These are phyloP conservation scores for Scopus umbretta DNA, from an alignment of 2,113 vertebrate species.

Conservation along the genomic window DNA sequence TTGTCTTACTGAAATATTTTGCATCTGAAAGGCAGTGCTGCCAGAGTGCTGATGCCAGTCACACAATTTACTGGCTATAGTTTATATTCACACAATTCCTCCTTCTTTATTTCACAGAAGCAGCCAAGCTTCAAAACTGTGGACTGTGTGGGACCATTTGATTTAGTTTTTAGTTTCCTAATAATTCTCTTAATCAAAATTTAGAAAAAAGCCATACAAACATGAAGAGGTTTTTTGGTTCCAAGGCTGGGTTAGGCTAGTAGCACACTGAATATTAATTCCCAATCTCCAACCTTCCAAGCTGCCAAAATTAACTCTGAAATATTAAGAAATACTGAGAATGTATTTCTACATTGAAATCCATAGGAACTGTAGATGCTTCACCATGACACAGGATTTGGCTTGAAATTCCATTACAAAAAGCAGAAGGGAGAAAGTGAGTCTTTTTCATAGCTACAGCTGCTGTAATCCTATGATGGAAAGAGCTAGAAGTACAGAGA, in stretches of 20 bases:
- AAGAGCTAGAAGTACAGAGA: not conserved
- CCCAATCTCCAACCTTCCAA: not conserved
- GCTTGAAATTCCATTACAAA: not conserved
- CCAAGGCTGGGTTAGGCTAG: not conserved
- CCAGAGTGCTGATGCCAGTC: not conserved
- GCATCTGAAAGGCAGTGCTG: not conserved
- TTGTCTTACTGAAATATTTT: not conserved
- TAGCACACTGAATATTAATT: not conserved
- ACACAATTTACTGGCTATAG: not conserved
- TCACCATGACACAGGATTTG: not conserved
- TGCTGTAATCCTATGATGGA: not conserved
- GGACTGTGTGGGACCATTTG: not conserved
- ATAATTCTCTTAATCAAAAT: not conserved
- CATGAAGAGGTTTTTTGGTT: not conserved
- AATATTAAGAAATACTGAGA: not conserved
- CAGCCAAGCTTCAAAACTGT: not conserved
- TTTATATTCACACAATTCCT: not conserved
- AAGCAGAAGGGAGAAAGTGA: constrained; percentile 8
- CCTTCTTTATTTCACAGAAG: not conserved
- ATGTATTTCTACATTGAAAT: not conserved
- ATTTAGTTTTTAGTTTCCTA: not conserved
- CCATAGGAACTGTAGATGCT: not conserved
- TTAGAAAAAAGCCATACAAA: not conserved
- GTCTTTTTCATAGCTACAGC: not conserved
- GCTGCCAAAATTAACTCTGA: not conserved